Evolutionary conservation across 2,797 vertebrate species (phyloP).

Genomic region (Bovichtus diacanthus): DNA sequence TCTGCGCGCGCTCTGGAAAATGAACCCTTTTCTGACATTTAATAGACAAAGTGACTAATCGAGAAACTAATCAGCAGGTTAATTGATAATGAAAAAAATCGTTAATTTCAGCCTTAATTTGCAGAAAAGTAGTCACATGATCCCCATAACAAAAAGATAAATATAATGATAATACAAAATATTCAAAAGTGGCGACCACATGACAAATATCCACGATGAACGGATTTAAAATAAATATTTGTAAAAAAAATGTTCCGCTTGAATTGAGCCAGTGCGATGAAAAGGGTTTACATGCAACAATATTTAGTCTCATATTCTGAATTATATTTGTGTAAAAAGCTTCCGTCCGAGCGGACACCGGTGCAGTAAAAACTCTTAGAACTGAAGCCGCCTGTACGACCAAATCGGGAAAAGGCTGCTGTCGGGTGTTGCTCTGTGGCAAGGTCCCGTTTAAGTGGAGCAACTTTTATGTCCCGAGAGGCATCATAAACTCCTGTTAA

Average conservation of each 20-base stretch:
- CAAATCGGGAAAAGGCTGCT: constrained; percentile 26
- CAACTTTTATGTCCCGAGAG: background rate
- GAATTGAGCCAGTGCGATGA: background rate
- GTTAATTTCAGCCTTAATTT: background rate
- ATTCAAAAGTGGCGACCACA: background rate
- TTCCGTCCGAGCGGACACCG: background rate
- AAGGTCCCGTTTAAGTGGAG: constrained; percentile 22
- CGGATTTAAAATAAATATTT: background rate
- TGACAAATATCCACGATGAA: background rate
- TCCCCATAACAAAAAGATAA: background rate
- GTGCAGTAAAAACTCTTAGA: constrained; percentile 13
- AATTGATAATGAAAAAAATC: background rate
- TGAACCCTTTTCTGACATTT: background rate
- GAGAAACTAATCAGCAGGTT: background rate
- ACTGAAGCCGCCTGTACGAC: background rate
- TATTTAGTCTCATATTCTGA: background rate
- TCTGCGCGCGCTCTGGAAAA: background rate
- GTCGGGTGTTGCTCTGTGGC: constrained; percentile 22
- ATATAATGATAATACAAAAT: background rate
- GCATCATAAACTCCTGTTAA: background rate
- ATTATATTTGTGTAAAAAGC: background rate
- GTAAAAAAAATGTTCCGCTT: no score
- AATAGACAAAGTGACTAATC: no score
- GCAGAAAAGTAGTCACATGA: background rate
- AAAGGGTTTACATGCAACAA: background rate